These are phyloP conservation scores for Actias luna DNA, from an alignment of 2,888 invertebrate genomes.

Conservation along the genomic window DNA sequence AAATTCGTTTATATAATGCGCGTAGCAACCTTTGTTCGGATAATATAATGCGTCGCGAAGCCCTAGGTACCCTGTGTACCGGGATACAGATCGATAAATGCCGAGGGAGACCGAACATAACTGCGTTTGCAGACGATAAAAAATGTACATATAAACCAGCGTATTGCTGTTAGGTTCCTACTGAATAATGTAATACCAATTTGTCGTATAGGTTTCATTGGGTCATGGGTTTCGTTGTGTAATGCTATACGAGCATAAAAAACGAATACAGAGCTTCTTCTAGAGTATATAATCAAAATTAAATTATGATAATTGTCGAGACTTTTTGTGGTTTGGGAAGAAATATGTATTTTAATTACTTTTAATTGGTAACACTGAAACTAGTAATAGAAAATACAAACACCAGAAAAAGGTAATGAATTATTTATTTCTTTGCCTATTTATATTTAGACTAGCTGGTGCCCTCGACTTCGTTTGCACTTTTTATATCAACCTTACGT, in stretches of 20 bases:
- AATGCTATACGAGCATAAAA: neutral
- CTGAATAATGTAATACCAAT: conserved; percentile 32
- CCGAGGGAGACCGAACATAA: conserved; percentile 39
- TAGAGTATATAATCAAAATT: no score
- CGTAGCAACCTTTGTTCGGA: conserved; percentile 31
- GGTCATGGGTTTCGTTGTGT: conserved; percentile 3
- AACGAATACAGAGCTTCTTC: no score
- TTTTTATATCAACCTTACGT: no score
- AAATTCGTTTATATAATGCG: neutral
- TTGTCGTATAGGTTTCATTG: conserved; percentile 15
- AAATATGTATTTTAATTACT: no score
- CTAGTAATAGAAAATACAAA: no score
- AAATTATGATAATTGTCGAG: no score
- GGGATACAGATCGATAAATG: conserved; percentile 57
- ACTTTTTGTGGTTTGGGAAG: no score
- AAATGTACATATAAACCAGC: conserved; percentile 23
- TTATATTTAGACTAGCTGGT: no score
- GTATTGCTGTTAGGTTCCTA: conserved; percentile 19
- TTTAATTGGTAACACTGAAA: no score
- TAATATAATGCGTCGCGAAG: conserved; percentile 34
- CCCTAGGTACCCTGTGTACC: conserved; percentile 59
- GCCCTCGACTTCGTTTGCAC: no score
- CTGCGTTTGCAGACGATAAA: conserved; percentile 41
- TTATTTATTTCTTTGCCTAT: no score
- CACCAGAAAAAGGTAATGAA: no score